Conservation (phyloP, 2,797 vertebrate species). For the Myotis vivesi region DNA sequence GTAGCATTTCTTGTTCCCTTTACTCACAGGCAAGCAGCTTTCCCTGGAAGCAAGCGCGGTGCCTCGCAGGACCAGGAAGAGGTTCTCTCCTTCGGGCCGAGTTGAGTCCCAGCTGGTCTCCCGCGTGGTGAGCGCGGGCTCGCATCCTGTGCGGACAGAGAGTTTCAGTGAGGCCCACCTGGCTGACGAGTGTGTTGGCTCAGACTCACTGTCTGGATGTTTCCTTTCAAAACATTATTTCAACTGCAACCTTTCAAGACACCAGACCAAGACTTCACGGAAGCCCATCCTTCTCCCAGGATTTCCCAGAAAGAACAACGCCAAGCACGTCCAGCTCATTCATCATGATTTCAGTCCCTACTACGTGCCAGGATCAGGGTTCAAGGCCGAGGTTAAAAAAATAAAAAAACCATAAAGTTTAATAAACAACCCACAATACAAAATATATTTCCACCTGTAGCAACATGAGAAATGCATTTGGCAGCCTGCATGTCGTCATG, state of each 20-base stretch:
- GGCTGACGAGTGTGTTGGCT: not conserved
- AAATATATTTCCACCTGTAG: not conserved
- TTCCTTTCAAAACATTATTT: constrained; percentile 59
- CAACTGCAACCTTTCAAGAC: constrained; percentile 28
- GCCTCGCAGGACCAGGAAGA: not conserved
- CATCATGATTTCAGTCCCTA: not conserved
- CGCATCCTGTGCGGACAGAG: not conserved
- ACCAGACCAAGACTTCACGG: not conserved
- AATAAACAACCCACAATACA: not conserved
- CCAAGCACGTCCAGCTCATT: not conserved
- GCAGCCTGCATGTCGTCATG: not conserved
- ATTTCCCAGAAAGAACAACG: constrained; percentile 14
- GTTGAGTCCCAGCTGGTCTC: not conserved
- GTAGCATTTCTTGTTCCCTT: not conserved
- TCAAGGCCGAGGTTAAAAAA: not conserved
- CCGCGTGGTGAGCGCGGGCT: not conserved
- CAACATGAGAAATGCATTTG: not conserved
- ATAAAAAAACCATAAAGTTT: not conserved
- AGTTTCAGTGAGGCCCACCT: not conserved
- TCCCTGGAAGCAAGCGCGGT: not conserved
- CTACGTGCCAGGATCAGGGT: not conserved
- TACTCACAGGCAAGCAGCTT: not conserved
- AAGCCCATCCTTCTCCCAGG: not conserved
- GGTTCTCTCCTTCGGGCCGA: not conserved
- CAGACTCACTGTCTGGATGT: not conserved